phyloP scores from a whole-genome alignment of 2,113 vertebrate species.

The Forbesichthys papilliferus region DNA sequence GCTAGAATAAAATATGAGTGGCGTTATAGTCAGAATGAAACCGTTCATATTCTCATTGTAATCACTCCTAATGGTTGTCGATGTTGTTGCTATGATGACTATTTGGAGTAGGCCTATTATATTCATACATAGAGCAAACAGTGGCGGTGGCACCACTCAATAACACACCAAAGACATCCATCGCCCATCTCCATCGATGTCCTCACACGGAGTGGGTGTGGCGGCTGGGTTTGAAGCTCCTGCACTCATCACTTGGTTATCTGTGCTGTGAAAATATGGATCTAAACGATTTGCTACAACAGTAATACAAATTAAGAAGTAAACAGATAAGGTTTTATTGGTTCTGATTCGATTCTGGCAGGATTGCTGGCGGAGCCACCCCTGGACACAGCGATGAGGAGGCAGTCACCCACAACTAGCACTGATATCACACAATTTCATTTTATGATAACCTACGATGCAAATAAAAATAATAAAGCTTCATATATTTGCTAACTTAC shows the following conservation, averaged over 20 bases:
- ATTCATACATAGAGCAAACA: too few relatives aligned
- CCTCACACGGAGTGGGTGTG: conserved; percentile 79
- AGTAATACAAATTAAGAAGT: too few relatives aligned
- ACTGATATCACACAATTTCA: neutral
- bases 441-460: neutral
- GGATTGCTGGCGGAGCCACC: neutral
- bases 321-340: too few relatives aligned
- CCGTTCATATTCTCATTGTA: too few relatives aligned
- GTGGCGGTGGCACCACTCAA: too few relatives aligned
- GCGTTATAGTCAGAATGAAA: too few relatives aligned
- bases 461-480: neutral
- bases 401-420: neutral
- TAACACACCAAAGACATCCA: conserved; percentile 90
- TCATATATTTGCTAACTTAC: neutral
- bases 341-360: neutral
- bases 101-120: too few relatives aligned
- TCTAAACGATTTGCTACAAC: too few relatives aligned
- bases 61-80: too few relatives aligned
- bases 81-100: too few relatives aligned
- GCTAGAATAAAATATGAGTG: conserved; percentile 59
- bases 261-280: conserved; percentile 25
- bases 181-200: conserved; percentile 85
- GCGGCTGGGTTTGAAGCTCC: conserved; percentile 84
- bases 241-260: conserved; percentile 76
- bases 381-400: neutral